phyloP scores from a whole-genome alignment of 2,888 invertebrate species.

The Orchesellides sinensis region DNA sequence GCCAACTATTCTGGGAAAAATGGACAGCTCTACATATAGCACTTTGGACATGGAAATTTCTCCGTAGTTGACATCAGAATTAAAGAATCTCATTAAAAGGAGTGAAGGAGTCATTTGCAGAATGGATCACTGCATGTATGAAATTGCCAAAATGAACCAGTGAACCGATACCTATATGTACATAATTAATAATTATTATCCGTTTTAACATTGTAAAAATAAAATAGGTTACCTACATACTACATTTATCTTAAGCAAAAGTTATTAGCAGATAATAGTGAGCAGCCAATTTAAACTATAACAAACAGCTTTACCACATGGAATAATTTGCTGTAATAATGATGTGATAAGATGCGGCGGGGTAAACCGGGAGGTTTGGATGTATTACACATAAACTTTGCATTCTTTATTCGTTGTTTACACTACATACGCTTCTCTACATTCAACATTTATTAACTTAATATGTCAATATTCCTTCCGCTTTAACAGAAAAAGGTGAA shows the following conservation, averaged over 20 bases:
- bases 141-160: background rate
- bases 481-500: too few relatives aligned
- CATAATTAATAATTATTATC: background rate
- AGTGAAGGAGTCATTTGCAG: background rate
- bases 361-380: too few relatives aligned
- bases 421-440: too few relatives aligned
- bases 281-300: too few relatives aligned
- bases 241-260: background rate
- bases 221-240: background rate
- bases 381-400: too few relatives aligned
- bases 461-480: slow-evolving; percentile 19
- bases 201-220: background rate
- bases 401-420: too few relatives aligned
- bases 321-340: background rate
- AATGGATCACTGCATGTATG: background rate
- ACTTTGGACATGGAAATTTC: slow-evolving; percentile 63
- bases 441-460: too few relatives aligned
- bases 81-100: too few relatives aligned
- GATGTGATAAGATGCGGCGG: too few relatives aligned
- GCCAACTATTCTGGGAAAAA: slow-evolving; percentile 80
- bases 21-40: slow-evolving; percentile 66
- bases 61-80: too few relatives aligned
- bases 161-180: too few relatives aligned
- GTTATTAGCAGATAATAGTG: too few relatives aligned
- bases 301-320: background rate